Conservation (phyloP, 2,797 vertebrate genomes). For the Vespertilio murinus region DNA sequence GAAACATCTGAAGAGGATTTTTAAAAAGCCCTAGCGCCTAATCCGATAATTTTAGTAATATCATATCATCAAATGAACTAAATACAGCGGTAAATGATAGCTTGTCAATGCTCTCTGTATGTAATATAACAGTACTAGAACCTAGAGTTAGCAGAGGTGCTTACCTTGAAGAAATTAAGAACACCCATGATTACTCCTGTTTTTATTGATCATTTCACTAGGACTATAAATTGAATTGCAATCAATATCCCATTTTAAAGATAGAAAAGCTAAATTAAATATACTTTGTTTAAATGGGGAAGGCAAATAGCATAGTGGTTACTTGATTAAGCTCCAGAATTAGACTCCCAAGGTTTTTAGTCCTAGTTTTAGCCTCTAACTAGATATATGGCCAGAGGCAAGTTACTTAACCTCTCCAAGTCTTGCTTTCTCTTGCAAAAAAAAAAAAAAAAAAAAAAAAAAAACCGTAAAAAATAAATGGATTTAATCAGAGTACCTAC, state of each 20-base stretch:
- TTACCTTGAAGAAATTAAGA: not conserved
- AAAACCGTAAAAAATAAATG: not conserved
- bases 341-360: not conserved
- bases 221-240: not conserved
- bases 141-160: not conserved
- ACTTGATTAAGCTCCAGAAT: not conserved
- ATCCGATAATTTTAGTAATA: not conserved
- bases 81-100: too few species aligned
- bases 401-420: not conserved
- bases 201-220: conserved; percentile 21
- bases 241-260: not conserved
- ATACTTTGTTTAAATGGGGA: not conserved
- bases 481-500: not conserved
- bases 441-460: not conserved
- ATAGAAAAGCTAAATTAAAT: conserved; percentile 1
- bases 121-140: not conserved
- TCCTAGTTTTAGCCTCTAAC: not conserved
- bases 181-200: not conserved
- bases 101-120: not conserved
- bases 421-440: not conserved
- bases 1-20: not conserved
- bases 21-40: not conserved
- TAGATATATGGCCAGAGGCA: not conserved
- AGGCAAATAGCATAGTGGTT: not conserved
- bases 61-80: too few species aligned